Evolutionary conservation across 2,888 invertebrate genomes (phyloP), one percentile per base, ranked within the genome.

Genomic region (Drosophila mimetica): DNA sequence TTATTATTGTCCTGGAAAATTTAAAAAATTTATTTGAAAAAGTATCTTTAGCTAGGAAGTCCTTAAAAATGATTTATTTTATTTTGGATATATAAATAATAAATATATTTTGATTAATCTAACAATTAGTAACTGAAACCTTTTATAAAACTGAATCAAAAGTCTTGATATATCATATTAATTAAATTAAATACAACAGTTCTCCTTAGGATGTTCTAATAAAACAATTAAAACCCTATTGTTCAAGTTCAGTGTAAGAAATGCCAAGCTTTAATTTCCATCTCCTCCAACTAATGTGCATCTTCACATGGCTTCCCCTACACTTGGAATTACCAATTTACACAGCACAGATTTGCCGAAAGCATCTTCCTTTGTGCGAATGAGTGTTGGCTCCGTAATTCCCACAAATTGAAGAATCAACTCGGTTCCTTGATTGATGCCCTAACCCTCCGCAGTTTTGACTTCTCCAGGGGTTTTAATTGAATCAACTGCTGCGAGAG

Each of bases 401-500:
- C 61, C 64, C 64, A 64, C 64, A 64, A 64, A 64, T 61, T 61
- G 64, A 66, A 66, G 57, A 66, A 51, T 67, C 57, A 66, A 64
- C 64, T 64, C 64, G 61, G 41, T 50, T 61, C 61, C 16, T 9
- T 64, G 64, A 64, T 64, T 64, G 63, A 64, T 57, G 61, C 61
- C 61, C 44, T 11, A 36, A 37, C 61, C 64, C 64, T 64, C 36
- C 18, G 46, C 16, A 58, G 46, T 51, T 51, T 66, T 69, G 69
- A 52, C 69, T 67, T 67, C 52, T 48, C 59, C 28, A 52, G 42
- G 50, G 51, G 32, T 47, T 60, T 13, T 70, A 80, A 80, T 80
- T 78, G 76, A 74, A 83, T 80, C 85, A 84, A 81, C 78, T 78
- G 78, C 74, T 74, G 71, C 64, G 39, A 54, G 25, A 44, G 59